A percentile compares a stretch with the other conserved stretches of the same genome.
phyloP scores from a whole-genome alignment of 2,888 invertebrate species.

The Cephus pulcher region DNA sequence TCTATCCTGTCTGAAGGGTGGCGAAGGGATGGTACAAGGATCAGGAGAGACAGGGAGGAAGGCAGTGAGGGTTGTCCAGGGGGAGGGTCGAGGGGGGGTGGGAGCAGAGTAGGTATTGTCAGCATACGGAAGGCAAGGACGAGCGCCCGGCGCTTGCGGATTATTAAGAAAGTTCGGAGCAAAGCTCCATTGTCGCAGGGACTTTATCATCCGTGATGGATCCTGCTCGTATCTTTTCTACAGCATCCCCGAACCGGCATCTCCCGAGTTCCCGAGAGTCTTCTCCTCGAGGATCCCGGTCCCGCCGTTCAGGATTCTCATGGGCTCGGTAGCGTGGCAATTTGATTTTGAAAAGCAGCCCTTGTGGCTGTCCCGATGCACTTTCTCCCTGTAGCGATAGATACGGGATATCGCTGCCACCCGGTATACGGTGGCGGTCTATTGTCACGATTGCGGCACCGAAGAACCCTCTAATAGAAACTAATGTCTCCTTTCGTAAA shows the following conservation, averaged over 20 bases:
- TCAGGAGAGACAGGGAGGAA: conserved; percentile 14
- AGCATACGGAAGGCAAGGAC: neutral
- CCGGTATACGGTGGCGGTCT: too few species aligned
- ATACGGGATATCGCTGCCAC: too few species aligned
- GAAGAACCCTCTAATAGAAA: conserved; percentile 6
- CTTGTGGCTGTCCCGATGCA: too few species aligned
- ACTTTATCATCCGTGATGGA: conserved; percentile 36
- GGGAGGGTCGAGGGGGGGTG: neutral
- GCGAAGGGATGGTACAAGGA: neutral
- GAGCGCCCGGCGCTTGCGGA: neutral
- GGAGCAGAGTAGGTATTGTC: neutral
- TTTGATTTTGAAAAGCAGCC: too few species aligned
- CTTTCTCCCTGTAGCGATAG: too few species aligned
- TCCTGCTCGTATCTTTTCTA: conserved; percentile 23
- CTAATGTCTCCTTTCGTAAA: conserved; percentile 8
- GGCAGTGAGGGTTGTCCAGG: neutral
- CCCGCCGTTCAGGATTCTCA: too few species aligned
- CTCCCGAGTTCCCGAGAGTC: too few species aligned
- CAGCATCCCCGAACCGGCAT: neutral
- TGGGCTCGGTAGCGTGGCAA: conserved; percentile 14
- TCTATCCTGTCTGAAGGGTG: too few species aligned
- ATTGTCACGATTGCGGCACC: too few species aligned
- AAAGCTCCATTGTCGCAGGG: conserved; percentile 16
- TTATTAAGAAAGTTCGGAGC: conserved; percentile 9
- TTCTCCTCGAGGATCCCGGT: too few species aligned